Evolutionary conservation across 1,140 invertebrate genomes (phyloP), one percentile per base, ranked within the genome.

Genomic region (Bombus haemorrhoidalis): DNA sequence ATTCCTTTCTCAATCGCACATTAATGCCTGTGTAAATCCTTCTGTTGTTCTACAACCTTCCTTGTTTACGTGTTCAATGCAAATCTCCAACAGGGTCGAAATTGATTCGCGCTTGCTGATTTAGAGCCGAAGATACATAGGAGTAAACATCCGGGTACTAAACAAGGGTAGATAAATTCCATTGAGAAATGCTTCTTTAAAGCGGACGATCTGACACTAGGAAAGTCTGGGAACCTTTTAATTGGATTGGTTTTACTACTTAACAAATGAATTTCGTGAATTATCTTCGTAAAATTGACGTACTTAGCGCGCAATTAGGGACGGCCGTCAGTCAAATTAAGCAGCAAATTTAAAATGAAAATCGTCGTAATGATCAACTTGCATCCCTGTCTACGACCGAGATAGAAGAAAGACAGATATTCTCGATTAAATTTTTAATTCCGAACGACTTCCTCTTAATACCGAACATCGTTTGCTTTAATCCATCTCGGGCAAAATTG

Each of bases 291-390:
- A 25, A 79, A 88, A 88, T 86, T 59, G 83, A 75, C 73, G 79
- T 72, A 39, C 76, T 73, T 64, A 18, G 15, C 3, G 53, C 25
- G 28, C 68, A 80, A 86, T 88, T 86, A 86, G 72, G 66, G 68
- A 73, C 69, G 74, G 69, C 57, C 71, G 47, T 66, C 69, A 75
- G 77, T 86, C 79, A 57, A 57, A 68, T 85, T 68, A 69, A 28
- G 41, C 53, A 66, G 39, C 59, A 25, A 47, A 81, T 68, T 34
- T 43, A 10, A 37, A 41, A 47, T 68, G 66, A 22, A 71, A 78
- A 62, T 62, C 32, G 62, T 81, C 28, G 37, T 86, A 85, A 89
- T 68, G 83, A 82, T 69, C 83, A 75, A 82, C 69, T 86, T 82
- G 34, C 59, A 39, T n/a, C 5, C 15, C 68, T 13, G 13, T 53